Conservation (phyloP, 2,888 invertebrate species). For the Drosophila differens region DNA sequence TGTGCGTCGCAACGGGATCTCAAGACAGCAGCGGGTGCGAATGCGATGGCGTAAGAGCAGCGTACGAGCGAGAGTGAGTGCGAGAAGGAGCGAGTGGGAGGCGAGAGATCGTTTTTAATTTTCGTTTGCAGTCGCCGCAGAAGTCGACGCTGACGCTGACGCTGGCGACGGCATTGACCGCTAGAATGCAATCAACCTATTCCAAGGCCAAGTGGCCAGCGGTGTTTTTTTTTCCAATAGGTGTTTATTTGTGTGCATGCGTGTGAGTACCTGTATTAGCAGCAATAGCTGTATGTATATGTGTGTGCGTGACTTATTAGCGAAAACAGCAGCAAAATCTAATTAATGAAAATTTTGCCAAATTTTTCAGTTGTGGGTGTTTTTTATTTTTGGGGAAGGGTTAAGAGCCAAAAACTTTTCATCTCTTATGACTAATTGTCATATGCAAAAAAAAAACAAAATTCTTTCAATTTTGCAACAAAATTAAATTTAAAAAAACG, state of each 20-base stretch:
- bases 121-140: conserved; percentile 60
- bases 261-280: conserved; percentile 25
- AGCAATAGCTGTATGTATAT: conserved; percentile 27
- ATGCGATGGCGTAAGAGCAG: conserved; percentile 10
- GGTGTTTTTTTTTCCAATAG: conserved; percentile 49
- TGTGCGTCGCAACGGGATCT: conserved; percentile 48
- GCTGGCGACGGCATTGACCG: conserved; percentile 81
- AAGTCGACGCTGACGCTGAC: conserved; percentile 30
- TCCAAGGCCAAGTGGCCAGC: conserved; percentile 82
- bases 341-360: conserved; percentile 53
- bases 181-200: conserved; percentile 84
- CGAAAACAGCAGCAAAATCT: conserved; percentile 35
- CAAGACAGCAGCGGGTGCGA: conserved; percentile 15
- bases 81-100: conserved; percentile 27
- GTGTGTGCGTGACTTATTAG: conserved; percentile 49
- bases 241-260: conserved; percentile 23
- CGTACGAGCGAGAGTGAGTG: conserved; percentile 20
- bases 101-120: conserved; percentile 69
- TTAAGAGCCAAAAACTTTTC: conserved; percentile 46
- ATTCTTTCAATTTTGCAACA: background rate
- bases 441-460: background rate
- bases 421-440: conserved; percentile 50
- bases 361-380: conserved; percentile 22
- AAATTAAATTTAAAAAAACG: background rate
- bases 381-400: background rate